A percentile compares a stretch with the other conserved stretches of the same genome.
phyloP scores from a whole-genome alignment of 2,113 vertebrate genomes.

The Osmerus mordax region DNA sequence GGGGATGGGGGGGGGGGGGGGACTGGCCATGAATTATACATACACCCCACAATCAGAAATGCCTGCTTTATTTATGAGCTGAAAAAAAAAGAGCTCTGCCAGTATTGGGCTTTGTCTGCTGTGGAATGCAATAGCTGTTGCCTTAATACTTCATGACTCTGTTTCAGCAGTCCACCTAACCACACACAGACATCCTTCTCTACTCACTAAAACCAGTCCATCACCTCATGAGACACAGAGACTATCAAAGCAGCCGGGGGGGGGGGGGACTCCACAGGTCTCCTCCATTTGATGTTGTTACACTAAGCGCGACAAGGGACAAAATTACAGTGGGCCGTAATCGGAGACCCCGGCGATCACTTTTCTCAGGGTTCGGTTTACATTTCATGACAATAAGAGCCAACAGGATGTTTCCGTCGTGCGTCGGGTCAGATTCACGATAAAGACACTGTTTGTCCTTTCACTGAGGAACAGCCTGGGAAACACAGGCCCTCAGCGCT shows the following conservation, averaged over 20 bases:
- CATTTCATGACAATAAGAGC: constrained; percentile 59
- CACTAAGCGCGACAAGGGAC: constrained; percentile 34
- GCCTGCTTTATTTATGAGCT: constrained; percentile 74
- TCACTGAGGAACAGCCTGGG: constrained; percentile 43
- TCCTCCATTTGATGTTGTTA: constrained; percentile 21
- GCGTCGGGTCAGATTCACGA: constrained; percentile 57
- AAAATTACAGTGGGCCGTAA: constrained; percentile 53
- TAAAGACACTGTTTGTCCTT: constrained; percentile 49
- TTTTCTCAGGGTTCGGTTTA: constrained; percentile 59
- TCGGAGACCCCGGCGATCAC: constrained; percentile 52
- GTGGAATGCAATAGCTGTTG: constrained; percentile 57
- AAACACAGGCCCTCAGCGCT: constrained; percentile 40
- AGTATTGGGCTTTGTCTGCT: constrained; percentile 60
- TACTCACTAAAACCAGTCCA: constrained; percentile 9
- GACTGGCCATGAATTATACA: constrained; percentile 72
- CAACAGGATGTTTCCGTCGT: constrained; percentile 64
- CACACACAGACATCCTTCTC: constrained; percentile 2
- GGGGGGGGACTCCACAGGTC: constrained; percentile 2
- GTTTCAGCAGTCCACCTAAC: constrained; percentile 41
- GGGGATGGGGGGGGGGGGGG: constrained; percentile 31
- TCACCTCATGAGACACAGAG: constrained; percentile 1
- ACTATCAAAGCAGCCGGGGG: not conserved
- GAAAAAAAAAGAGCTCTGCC: constrained; percentile 47
- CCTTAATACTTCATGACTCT: constrained; percentile 68
- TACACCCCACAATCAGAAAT: constrained; percentile 68